Percentiles rank a stretch among this genome's conserved stretches.
These are phyloP conservation scores for Lacerta bilineata DNA, from an alignment of 2,797 vertebrate genomes.

Conservation along the genomic window DNA sequence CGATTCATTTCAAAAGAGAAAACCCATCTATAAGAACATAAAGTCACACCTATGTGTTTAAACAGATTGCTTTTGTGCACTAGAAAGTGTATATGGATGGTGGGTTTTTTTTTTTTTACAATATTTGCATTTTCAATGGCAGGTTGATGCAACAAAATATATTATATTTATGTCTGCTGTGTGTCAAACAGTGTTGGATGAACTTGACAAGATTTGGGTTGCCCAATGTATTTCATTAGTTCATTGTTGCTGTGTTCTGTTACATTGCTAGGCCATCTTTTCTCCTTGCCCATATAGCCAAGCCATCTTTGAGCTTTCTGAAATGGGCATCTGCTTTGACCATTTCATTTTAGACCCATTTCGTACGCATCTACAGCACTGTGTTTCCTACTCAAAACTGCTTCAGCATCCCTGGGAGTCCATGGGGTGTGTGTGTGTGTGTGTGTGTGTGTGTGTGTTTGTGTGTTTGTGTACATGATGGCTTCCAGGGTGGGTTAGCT, in stretches of 20 bases:
- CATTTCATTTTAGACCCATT: not conserved
- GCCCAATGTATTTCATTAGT: not conserved
- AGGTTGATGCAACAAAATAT: conserved; percentile 8
- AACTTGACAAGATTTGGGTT: conserved; percentile 3
- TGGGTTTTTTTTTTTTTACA: too few relatives aligned
- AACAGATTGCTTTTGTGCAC: not conserved
- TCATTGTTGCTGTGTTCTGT: conserved; percentile 6
- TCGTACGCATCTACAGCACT: not conserved
- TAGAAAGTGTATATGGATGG: conserved; percentile 8
- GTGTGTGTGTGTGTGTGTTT: not conserved
- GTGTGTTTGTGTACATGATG: not conserved
- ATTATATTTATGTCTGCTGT: not conserved
- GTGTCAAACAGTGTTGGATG: not conserved
- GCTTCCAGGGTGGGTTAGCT: not conserved
- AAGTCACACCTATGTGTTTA: not conserved
- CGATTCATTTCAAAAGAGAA: conserved; percentile 51
- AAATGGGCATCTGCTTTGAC: conserved; percentile 11
- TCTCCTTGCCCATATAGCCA: not conserved
- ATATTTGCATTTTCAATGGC: conserved; percentile 15
- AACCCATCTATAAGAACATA: conserved; percentile 31
- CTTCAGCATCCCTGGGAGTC: not conserved
- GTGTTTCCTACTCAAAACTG: not conserved
- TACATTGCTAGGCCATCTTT: not conserved
- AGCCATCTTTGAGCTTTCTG: not conserved
- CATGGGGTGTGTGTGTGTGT: not conserved